Percentiles rank a stretch among this genome's conserved stretches.
Conservation (phyloP, 2,113 vertebrate species). For the Campylorhamphus procurvoides region DNA sequence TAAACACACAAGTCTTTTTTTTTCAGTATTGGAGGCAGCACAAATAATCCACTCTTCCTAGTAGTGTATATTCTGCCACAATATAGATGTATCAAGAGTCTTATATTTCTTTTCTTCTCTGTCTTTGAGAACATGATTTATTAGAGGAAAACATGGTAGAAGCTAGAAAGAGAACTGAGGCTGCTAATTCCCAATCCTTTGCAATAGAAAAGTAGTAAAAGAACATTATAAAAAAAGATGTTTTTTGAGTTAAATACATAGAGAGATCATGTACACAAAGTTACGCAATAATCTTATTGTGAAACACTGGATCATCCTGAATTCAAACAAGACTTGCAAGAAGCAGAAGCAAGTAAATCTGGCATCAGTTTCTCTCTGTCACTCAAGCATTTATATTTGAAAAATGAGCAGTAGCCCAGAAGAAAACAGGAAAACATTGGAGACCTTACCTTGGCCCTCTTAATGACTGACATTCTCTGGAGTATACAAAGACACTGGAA, state of each 20-base stretch:
- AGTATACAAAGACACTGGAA: background rate
- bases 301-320: background rate
- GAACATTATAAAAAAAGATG: background rate
- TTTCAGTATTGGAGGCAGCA: background rate
- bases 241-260: background rate
- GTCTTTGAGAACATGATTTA: background rate
- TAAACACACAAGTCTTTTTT: background rate
- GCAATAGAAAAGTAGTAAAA: background rate
- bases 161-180: background rate
- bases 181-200: background rate
- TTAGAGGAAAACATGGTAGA: background rate
- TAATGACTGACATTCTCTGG: background rate
- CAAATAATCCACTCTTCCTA: background rate
- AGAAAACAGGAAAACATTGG: background rate
- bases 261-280: background rate
- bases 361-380: background rate
- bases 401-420: background rate
- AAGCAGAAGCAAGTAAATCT: background rate
- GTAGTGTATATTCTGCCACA: background rate
- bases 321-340: background rate
- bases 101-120: background rate
- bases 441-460: background rate
- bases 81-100: background rate
- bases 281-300: background rate
- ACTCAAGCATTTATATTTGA: background rate